Evolutionary conservation across 2,797 vertebrate species (phyloP), one percentile per base, ranked within the genome.

Genomic region (Brachyalestes nurse): DNA sequence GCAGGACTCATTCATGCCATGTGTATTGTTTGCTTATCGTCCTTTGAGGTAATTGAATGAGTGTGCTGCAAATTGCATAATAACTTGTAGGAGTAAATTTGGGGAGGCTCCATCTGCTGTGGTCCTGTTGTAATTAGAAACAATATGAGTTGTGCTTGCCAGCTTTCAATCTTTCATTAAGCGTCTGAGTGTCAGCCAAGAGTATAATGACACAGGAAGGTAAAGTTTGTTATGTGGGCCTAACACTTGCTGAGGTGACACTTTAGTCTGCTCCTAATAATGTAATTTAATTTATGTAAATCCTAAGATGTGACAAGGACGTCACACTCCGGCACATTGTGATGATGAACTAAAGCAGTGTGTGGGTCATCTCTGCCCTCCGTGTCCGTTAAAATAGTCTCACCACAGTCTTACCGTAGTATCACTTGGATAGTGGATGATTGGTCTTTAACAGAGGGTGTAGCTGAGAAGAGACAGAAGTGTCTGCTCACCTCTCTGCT

Each of bases 41-140:
- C 45, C 70, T 75, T 49, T 76, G 19, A 25, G 75, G 69, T 28
- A 64, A 77, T 67, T 58, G 61, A 73, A 75, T 61, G 72, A 74
- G 77, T 80, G 67, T 75, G 75, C 70, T 69, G 62, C 80, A 76
- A 71, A 87, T 77, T 78, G 77, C 66, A 45, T 77, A 82, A 86
- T 83, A 34, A 71, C 76, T 86, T 83, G 62, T 53, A 25, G 47
- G 51, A 51, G 45, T 60, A 72, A 70, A 51, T 72, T 81, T 85
- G 34, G 23, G 62, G 57, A 51, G 64, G 62, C 64, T 72, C 67
- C 77, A 82, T 82, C 77, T 87, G 84, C 83, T 70, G 49, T 45
- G 16, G 34, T 60, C 66, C 49, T 79, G 74, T 58, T 84, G 80
- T 80, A 74, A 87, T 86, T 75, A 83, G 57, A 86, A 67, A 70